A percentile compares a stretch with the other conserved stretches of the same genome.
phyloP scores from a whole-genome alignment of 1,140 invertebrate species.

The Aphaenogaster floridana region DNA sequence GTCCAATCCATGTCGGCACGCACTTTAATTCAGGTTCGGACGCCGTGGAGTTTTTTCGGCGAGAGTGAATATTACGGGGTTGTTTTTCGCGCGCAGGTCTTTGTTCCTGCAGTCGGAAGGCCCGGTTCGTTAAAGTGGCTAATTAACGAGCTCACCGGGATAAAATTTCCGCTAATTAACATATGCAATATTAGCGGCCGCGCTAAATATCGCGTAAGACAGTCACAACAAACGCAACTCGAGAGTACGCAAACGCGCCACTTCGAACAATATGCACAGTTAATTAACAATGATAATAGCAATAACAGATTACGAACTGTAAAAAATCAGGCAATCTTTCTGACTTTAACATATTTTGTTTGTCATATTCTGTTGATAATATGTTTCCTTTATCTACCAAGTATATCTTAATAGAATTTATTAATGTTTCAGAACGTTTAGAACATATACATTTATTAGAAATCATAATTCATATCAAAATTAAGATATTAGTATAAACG shows the following conservation, averaged over 20 bases:
- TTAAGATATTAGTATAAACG: not conserved
- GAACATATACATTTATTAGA: not conserved
- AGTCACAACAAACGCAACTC: not conserved
- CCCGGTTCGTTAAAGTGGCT: slow-evolving; percentile 12
- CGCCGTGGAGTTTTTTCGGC: not conserved
- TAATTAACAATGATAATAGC: not conserved
- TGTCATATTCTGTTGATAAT: not conserved
- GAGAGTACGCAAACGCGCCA: not conserved
- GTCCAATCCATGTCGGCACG: slow-evolving; percentile 5
- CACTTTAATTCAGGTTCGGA: slow-evolving; percentile 47
- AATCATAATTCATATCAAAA: not conserved
- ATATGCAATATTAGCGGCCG: not conserved
- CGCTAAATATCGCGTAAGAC: not conserved
- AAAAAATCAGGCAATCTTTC: not conserved
- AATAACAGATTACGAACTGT: not conserved
- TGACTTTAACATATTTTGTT: not conserved
- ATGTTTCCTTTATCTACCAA: not conserved
- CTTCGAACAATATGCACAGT: not conserved
- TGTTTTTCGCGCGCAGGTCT: not conserved
- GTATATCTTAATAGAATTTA: not conserved
- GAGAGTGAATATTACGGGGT: slow-evolving; percentile 19
- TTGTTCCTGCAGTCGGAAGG: not conserved
- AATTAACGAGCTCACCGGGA: slow-evolving; percentile 11
- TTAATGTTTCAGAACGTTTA: not conserved
- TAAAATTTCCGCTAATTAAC: slow-evolving; percentile 22